Evolutionary conservation across 2,888 invertebrate species (phyloP), one percentile per base, ranked within the genome.

Genomic region (Cataglyphis cursor): DNA sequence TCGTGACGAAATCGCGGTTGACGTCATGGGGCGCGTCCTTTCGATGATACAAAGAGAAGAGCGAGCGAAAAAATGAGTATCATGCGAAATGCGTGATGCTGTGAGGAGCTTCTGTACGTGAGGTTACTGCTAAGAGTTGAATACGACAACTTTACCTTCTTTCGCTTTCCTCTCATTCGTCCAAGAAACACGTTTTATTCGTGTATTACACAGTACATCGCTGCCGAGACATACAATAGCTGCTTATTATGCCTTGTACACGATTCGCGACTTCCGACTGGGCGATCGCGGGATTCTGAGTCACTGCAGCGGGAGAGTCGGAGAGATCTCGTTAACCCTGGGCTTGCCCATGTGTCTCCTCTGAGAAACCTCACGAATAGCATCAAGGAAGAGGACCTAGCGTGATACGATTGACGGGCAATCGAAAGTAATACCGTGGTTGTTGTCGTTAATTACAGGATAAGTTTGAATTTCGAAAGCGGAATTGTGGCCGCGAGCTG

Each of bases 21-120:
- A 35, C 44, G 59, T 72, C 48, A 51, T 0, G 57, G 73, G 59
- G 68, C n/a, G 44, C 51, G 51, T 68, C 12, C 68, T 70, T 54
- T n/a, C 74, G 18, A 62, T 21, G 35, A 24, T 35, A n/a, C 78
- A 83, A 54, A 66, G 68, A 72, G 68, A 74, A 76, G 85, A 86
- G 83, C 15, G 76, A 75, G 70, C 54, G 66, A 84, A 82, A 86
- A 85, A 85, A 83, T 82, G 44, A 76, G 76, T 86, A 86, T 90
- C 83, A 80, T 76, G 78, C 68, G 73, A 81, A 80, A 72, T 82
- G 80, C 85, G 81, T 48, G 81, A 84, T 85, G 85, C 84, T 48
- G 82, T 44, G 83, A 70, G 61, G 76, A 88, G 85, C 84, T 83
- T 85, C 51, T 70, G 70, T 87, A 91, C 91, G 90, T 91, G 92